Evolutionary conservation across 1,140 invertebrate species (phyloP).

Genomic region (Chironomus striatipennis): DNA sequence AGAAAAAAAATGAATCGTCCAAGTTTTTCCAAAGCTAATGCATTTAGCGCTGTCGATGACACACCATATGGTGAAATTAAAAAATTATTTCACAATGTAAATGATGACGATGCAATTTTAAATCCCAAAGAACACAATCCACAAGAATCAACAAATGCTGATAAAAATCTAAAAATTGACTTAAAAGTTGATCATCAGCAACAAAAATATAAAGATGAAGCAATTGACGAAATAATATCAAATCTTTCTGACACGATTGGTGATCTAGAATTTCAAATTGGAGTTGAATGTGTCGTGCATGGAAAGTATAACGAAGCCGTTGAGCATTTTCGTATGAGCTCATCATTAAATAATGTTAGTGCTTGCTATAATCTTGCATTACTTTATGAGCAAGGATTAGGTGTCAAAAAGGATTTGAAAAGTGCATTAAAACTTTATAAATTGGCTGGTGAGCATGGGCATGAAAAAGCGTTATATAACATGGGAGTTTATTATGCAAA

Average conservation of each 20-base stretch:
- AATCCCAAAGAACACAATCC: not conserved
- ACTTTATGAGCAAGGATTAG: slow-evolving; percentile 53
- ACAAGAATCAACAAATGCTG: not conserved
- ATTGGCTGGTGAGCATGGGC: no score
- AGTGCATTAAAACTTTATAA: no score
- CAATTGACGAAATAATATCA: no score
- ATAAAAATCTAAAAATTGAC: not conserved
- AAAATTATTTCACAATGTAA: not conserved
- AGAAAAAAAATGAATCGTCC: no score
- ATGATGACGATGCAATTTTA: not conserved
- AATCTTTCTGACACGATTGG: no score
- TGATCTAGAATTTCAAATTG: no score
- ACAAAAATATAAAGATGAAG: no score
- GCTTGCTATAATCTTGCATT: slow-evolving; percentile 53
- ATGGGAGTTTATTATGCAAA: slow-evolving; percentile 54
- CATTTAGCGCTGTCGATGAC: not conserved
- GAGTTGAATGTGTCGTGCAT: slow-evolving; percentile 38
- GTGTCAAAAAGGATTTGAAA: no score
- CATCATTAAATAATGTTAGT: slow-evolving; percentile 45
- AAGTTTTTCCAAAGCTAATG: no score
- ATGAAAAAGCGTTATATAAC: slow-evolving; percentile 55
- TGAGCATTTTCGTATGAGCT: slow-evolving; percentile 43
- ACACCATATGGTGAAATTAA: not conserved
- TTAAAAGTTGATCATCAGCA: no score
- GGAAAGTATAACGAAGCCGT: slow-evolving; percentile 38